Evolutionary conservation across 2,888 invertebrate genomes (phyloP), one percentile per base, ranked within the genome.

Genomic region (Drosophila nr. perissopoda): DNA sequence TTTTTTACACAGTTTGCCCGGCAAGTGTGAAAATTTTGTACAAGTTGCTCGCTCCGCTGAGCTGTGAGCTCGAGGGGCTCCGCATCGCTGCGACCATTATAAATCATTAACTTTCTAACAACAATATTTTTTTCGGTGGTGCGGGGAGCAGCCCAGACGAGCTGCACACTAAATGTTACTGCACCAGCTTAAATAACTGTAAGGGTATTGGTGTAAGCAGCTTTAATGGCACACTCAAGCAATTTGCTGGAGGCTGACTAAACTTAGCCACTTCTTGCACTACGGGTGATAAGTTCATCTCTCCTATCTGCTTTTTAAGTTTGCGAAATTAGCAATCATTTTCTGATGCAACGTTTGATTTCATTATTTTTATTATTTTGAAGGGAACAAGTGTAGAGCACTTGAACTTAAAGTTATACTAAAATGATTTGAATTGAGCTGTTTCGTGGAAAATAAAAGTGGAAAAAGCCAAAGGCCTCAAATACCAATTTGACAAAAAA

Each of bases 81-180:
- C 76, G 69, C 60, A 27, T 64, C 31, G 61, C 49, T 63, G 51
- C 49, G 78, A 70, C 89, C 89, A 87, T 88, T 87, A 87, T 87
- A 87, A 87, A 87, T 87, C 87, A 87, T 87, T 89, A 87, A 87
- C 89, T 87, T 87, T 89, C 69, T 90, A 90, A 87, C 90, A 87
- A 90, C 87, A 90, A 90, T 86, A 88, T 90, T 84, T 77, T 80
- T 38, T 27, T 56, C 13, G 53, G 18, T n/a, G 7, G 36, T 4
- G 10, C 7, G 38, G 27, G 13, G 13, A 38, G 11, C 29, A 13
- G 25, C 59, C 62, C 81, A 70, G 83, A 76, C 73, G 63, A 80
- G 42, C 71, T 65, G 72, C 72, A 74, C 66, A 63, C 42, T 42
- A 52, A 65, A 61, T 80, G 65, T 42, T 33, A 10, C 16, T 48